Conservation (phyloP, 2,113 vertebrate genomes). For the Ivindomyrus marchei region DNA sequence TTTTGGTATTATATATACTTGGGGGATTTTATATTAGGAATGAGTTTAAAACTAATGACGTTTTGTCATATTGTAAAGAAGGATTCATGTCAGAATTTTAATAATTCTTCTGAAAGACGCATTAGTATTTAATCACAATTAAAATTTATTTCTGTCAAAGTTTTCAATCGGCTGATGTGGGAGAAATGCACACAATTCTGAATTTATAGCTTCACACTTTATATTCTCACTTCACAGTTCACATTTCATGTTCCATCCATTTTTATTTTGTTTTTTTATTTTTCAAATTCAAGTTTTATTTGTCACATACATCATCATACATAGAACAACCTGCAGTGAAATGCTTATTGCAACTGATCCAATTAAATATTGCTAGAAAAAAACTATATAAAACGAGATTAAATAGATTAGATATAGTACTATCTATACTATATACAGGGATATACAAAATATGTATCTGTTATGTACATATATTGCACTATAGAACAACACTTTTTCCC, state of each 20-base stretch:
- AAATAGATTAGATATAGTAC: too few relatives aligned
- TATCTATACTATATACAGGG: too few relatives aligned
- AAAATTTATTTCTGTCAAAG: neutral
- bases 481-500: neutral
- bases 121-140: neutral
- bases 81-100: neutral
- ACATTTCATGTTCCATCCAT: neutral
- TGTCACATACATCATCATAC: too few relatives aligned
- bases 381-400: too few relatives aligned
- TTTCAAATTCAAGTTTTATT: neutral
- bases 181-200: neutral
- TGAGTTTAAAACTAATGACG: neutral
- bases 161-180: neutral
- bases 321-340: too few relatives aligned
- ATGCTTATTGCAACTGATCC: too few relatives aligned
- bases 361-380: too few relatives aligned
- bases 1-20: neutral
- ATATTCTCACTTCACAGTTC: neutral
- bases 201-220: neutral
- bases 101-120: neutral
- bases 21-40: neutral
- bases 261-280: neutral
- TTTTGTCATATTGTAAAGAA: neutral
- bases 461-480: too few relatives aligned
- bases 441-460: too few relatives aligned